phyloP scores from a whole-genome alignment of 2,888 invertebrate species.

The Drosophila setosimentum region DNA sequence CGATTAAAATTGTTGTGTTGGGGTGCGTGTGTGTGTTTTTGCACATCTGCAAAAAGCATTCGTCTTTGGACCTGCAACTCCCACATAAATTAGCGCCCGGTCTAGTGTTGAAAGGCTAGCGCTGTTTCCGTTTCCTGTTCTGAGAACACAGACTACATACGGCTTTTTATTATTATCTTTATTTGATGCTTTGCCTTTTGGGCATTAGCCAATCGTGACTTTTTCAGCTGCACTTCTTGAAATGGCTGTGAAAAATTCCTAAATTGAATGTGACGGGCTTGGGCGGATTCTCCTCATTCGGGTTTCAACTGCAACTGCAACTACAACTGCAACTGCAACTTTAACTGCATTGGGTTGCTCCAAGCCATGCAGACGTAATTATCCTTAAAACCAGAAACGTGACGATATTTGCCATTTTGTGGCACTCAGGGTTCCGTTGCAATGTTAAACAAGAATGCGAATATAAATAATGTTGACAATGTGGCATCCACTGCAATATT shows the following conservation, averaged over 20 bases:
- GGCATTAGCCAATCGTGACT: constrained; percentile 52
- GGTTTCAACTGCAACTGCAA: constrained; percentile 1
- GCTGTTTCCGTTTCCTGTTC: constrained; percentile 50
- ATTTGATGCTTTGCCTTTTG: constrained; percentile 7
- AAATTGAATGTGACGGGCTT: constrained; percentile 44
- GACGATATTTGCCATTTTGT: constrained; percentile 70
- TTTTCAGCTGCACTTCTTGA: constrained; percentile 44
- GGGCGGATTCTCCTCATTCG: constrained; percentile 27
- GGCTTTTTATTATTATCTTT: constrained; percentile 1
- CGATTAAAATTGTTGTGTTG: constrained; percentile 67
- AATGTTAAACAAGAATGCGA: constrained; percentile 55
- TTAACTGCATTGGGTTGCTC: constrained; percentile 5
- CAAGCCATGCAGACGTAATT: constrained; percentile 62
- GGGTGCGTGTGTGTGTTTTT: background rate
- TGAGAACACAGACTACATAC: background rate
- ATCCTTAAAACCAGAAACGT: constrained; percentile 74
- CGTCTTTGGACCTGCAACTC: constrained; percentile 38
- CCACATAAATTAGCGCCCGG: constrained; percentile 74
- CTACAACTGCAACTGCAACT: constrained; percentile 4
- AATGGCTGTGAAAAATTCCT: constrained; percentile 43
- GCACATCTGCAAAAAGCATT: constrained; percentile 4
- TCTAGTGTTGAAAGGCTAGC: constrained; percentile 33
- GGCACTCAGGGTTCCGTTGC: constrained; percentile 57
- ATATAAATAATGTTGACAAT: constrained; percentile 62
- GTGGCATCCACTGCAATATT: constrained; percentile 13